Evolutionary conservation across 1,140 invertebrate species (phyloP), one percentile per base, ranked within the genome.

Genomic region (Rhopalosiphum padi): DNA sequence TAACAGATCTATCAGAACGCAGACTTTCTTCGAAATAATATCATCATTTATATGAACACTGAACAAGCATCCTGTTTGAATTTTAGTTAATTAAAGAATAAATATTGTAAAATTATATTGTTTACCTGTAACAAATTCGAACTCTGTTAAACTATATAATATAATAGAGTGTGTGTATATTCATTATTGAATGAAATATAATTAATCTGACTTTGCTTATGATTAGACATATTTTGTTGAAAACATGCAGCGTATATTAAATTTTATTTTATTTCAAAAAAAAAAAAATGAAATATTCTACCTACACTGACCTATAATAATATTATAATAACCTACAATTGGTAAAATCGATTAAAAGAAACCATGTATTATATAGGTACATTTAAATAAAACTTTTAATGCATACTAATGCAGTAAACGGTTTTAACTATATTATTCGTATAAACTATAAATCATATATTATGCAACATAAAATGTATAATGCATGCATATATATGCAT

Each of bases 21-120:
- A 53, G 18, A 23, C 48, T 88, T 48, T 35, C 43, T 88, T 88
- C 22, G 46, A 88, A 88, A 88, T 88, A 88, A 88, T 88, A 88
- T 35, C 35, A 88, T 88, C 21, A 53, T 88, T 88, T 51, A 88
- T 37, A 46, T 77, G 30, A n/a, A n/a, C 55, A 60, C 25, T 60
- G 25, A 11, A 41, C 23, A 35, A 9, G 51, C 21, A 51, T 88
- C 87, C 46, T 88, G 18, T n/a, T 35, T n/a, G 2, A 35, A 35
- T 35, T 48, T 77, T n/a, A 51, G n/a, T 23, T 53, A 37, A 88
- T 53, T 88, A 37, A 87, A 35, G 11, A 77, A 77, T n/a, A n/a
- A 77, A n/a, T 30, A 77, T 77, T n/a, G n/a, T 77, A 77, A 77
- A 77, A 77, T 77, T 77, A n/a, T 77, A n/a, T 6, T n/a, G 30